Evolutionary conservation across 1,140 invertebrate species (phyloP), one percentile per base, ranked within the genome.

Genomic region (Drosophila seguyi): DNA sequence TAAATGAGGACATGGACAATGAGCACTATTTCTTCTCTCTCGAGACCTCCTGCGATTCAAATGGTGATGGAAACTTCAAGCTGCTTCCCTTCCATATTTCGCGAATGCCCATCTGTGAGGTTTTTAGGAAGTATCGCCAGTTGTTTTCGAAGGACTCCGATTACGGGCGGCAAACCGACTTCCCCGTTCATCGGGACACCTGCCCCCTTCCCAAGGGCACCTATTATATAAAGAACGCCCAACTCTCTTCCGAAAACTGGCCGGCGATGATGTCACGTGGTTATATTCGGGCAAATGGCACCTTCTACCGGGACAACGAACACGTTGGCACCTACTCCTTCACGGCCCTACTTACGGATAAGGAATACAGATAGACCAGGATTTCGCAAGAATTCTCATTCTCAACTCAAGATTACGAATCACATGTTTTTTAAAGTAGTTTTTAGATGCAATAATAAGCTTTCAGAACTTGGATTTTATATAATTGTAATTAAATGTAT

Each of bases 191-290:
- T 14, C 56, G 41, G 14, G 18, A 52, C 11, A 25, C 41, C 1
- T 80, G 72, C 42, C 78, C 61, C 6, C 8, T 80, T 16, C 55
- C 56, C 6, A 59, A 53, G 25, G 71, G 63, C 16, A 60, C 18
- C 0, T 79, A 79, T 57, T 81, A 41, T n/a, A 10, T 75, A 1
- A 75, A 66, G n/a, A 41, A 57, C 6, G 2, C 79, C 34, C 0
- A 27, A 0, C 38, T 71, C 8, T 66, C 38, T 10, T n/a, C 31
- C 3, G 53, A 72, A 10, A 45, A 45, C 22, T 80, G 57, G 66
- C 78, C 60, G 0, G 11, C 14, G 3, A 27, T 66, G 6, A 22
- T 59, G 18, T 58, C 66, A 4, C 2, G 42, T 1, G 75, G 75
- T 10, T 55, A 34, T 20, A 0, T 65, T 0, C 39, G 10, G 8